Evolutionary conservation across 2,888 invertebrate genomes (phyloP).

Genomic region (Volucella zonaria): DNA sequence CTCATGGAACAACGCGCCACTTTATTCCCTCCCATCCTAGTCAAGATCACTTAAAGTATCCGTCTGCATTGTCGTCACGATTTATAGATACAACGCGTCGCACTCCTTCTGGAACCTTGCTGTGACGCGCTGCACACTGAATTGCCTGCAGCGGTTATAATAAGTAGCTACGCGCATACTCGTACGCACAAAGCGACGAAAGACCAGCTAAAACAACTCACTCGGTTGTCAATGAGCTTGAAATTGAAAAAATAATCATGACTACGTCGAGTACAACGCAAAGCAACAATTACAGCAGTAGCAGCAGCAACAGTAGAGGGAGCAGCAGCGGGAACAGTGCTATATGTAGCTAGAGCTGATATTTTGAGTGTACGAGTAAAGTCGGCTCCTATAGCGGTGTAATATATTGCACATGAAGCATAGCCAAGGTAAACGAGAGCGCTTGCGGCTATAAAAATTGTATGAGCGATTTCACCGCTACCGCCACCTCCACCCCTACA

Average conservation of each 20-base stretch:
- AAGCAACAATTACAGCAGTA: conserved; percentile 52
- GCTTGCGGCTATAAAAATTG: conserved; percentile 65
- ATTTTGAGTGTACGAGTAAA: conserved; percentile 52
- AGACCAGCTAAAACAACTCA: conserved; percentile 14
- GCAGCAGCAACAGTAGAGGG: conserved; percentile 13
- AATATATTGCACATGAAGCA: conserved; percentile 61
- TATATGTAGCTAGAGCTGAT: conserved; percentile 37
- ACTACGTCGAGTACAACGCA: conserved; percentile 27
- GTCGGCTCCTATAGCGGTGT: conserved; percentile 43
- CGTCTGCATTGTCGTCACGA: conserved; percentile 60
- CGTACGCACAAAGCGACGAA: conserved; percentile 36
- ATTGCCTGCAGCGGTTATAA: conserved; percentile 45
- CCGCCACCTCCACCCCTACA: conserved; percentile 40
- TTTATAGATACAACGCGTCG: conserved; percentile 25
- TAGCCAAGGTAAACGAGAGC: conserved; percentile 69
- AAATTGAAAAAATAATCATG: conserved; percentile 70
- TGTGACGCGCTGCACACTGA: conserved; percentile 35
- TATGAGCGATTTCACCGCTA: conserved; percentile 42
- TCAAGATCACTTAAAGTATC: conserved; percentile 39
- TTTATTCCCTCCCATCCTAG: conserved; percentile 12
- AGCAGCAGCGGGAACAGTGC: conserved; percentile 6
- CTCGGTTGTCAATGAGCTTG: conserved; percentile 71
- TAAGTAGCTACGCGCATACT: conserved; percentile 3
- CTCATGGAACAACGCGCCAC: background rate
- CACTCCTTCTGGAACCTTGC: conserved; percentile 55